A percentile compares a stretch with the other conserved stretches of the same genome.
phyloP scores from a whole-genome alignment of 2,888 invertebrate genomes.

The Unio delphinus region DNA sequence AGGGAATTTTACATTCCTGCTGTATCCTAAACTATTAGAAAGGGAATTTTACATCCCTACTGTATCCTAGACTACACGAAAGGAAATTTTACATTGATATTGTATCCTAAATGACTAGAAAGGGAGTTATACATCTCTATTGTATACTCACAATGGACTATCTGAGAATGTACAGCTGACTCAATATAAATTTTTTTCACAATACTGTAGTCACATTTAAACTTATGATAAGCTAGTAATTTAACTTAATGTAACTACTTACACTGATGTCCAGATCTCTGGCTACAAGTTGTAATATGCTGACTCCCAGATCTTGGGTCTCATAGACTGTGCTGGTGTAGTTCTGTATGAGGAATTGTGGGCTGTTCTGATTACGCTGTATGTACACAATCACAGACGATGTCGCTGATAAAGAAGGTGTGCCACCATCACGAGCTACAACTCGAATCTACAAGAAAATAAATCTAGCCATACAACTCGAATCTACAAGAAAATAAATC shows the following conservation, averaged over 20 bases:
- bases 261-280: constrained; percentile 45
- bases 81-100: no score
- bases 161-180: no score
- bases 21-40: no score
- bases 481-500: not conserved
- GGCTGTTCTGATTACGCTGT: constrained; percentile 53
- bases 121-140: no score
- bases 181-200: no score
- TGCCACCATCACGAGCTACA: constrained; percentile 57
- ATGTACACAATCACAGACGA: constrained; percentile 50
- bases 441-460: constrained; percentile 48
- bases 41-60: no score
- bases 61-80: no score
- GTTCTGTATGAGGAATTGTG: constrained; percentile 45
- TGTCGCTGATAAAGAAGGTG: constrained; percentile 47
- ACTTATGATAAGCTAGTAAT: no score
- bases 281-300: constrained; percentile 46
- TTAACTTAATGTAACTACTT: not conserved
- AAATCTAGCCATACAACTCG: not conserved
- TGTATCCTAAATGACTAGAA: no score
- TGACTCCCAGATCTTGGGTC: constrained; percentile 47
- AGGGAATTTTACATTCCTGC: no score
- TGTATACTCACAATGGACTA: no score
- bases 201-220: no score
- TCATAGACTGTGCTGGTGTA: constrained; percentile 55